Evolutionary conservation across 2,113 vertebrate genomes (phyloP).

Genomic region (Cheilinus undulatus): DNA sequence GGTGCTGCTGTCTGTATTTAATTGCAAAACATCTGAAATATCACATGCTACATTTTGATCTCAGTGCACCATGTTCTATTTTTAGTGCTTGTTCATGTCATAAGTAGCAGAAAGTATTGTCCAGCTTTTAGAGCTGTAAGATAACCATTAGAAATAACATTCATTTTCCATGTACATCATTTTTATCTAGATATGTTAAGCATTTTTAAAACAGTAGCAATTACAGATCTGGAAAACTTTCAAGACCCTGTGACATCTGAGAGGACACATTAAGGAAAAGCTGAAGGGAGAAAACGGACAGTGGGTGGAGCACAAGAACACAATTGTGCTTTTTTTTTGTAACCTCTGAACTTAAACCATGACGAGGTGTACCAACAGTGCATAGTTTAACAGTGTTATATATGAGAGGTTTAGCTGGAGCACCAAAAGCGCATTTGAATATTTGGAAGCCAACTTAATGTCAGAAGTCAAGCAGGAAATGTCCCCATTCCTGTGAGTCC

Average conservation of each 20-base stretch:
- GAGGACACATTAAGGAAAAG: conserved; percentile 9
- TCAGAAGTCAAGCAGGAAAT: conserved; percentile 33
- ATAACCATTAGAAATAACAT: neutral
- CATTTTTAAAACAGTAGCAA: conserved; percentile 10
- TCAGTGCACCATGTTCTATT: conserved; percentile 13
- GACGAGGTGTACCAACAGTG: neutral
- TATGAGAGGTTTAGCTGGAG: neutral
- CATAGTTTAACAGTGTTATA: neutral
- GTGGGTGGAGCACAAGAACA: conserved; percentile 15
- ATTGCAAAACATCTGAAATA: conserved; percentile 67
- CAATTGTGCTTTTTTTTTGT: neutral
- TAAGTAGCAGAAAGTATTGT: neutral
- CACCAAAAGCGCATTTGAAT: conserved; percentile 18
- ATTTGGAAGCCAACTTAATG: conserved; percentile 23
- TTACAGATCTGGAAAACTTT: neutral
- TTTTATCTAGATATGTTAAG: neutral
- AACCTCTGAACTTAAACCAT: neutral
- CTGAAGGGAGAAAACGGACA: neutral
- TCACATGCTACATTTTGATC: conserved; percentile 48
- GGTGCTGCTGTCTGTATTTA: conserved; percentile 67
- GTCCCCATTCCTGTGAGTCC: conserved; percentile 12
- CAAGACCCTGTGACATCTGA: conserved; percentile 21
- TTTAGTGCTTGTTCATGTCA: conserved; percentile 9
- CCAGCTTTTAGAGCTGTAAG: conserved; percentile 2
- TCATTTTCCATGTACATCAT: conserved; percentile 8